These are phyloP conservation scores for Pampus argenteus DNA, from an alignment of 2,797 vertebrate genomes.

Conservation along the genomic window DNA sequence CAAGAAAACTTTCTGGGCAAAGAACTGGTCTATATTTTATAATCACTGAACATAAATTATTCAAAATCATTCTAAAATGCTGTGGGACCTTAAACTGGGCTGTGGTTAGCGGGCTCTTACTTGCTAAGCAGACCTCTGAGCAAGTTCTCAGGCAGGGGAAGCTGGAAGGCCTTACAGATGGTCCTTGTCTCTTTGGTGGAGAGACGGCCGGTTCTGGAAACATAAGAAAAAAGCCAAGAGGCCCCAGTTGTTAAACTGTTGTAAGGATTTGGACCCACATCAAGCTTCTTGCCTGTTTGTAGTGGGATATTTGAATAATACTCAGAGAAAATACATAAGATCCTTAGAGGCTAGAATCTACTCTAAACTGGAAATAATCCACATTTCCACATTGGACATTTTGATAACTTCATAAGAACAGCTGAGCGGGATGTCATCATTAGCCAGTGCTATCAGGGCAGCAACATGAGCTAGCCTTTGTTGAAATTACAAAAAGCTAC, in stretches of 20 bases:
- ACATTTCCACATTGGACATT: not conserved
- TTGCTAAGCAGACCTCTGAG: constrained; percentile 82
- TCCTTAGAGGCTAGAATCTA: not conserved
- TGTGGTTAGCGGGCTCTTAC: constrained; percentile 77
- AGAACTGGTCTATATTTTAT: constrained; percentile 9
- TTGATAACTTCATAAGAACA: not conserved
- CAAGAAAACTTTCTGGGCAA: constrained; percentile 29
- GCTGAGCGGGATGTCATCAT: constrained; percentile 14
- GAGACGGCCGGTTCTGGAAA: constrained; percentile 85
- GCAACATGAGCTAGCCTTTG: constrained; percentile 10
- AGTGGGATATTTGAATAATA: constrained; percentile 3
- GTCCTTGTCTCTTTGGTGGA: constrained; percentile 81
- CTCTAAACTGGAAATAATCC: not conserved
- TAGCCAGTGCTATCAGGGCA: constrained; percentile 6
- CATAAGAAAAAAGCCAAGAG: not conserved
- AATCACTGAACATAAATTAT: constrained; percentile 18
- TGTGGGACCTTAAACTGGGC: not conserved
- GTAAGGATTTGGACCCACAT: not conserved
- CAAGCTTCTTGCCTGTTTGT: not conserved
- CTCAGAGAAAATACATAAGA: not conserved
- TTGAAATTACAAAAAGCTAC: constrained; percentile 14
- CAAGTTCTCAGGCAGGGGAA: constrained; percentile 88
- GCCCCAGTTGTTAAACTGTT: not conserved
- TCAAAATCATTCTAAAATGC: not conserved
- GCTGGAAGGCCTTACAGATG: constrained; percentile 88